phyloP scores from a whole-genome alignment of 92 coral and sea anemone genomes.

The Siderastrea siderea region DNA sequence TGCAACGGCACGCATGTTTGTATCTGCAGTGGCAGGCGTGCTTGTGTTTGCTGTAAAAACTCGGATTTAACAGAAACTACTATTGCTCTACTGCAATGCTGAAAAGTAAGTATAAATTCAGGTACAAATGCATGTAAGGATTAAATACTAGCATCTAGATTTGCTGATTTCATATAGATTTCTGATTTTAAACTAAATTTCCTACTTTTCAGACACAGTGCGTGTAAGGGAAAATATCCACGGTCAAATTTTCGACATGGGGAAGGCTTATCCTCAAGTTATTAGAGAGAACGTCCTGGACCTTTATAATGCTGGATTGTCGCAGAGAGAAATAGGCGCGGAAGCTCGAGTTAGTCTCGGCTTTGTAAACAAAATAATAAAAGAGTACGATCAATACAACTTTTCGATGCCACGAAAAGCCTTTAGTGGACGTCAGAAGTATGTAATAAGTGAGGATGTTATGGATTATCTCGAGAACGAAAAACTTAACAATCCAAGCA shows the following conservation, averaged over 20 bases:
- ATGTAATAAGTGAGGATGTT: neutral
- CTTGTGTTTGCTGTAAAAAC: too few relatives aligned
- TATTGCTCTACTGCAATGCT: conserved; percentile 1
- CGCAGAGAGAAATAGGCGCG: neutral
- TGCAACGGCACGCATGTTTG: too few relatives aligned
- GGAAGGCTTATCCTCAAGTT: conserved; percentile 11
- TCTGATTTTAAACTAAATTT: neutral
- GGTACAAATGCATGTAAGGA: neutral
- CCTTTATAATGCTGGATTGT: neutral
- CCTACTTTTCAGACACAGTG: neutral
- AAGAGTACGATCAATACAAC: neutral
- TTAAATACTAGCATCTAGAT: neutral
- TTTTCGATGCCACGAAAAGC: neutral
- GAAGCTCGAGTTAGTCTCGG: neutral
- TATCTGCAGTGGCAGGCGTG: too few relatives aligned
- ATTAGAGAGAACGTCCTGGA: conserved; percentile 1
- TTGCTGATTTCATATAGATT: too few relatives aligned
- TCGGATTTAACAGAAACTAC: too few relatives aligned
- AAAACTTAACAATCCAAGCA: neutral
- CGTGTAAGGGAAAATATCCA: too few relatives aligned
- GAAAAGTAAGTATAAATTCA: neutral
- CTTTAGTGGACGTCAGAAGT: neutral
- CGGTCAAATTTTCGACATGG: conserved; percentile 17
- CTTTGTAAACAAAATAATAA: neutral
- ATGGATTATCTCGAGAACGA: neutral